phyloP scores from a whole-genome alignment of 1,140 invertebrate species.

The Octopus sinensis region DNA sequence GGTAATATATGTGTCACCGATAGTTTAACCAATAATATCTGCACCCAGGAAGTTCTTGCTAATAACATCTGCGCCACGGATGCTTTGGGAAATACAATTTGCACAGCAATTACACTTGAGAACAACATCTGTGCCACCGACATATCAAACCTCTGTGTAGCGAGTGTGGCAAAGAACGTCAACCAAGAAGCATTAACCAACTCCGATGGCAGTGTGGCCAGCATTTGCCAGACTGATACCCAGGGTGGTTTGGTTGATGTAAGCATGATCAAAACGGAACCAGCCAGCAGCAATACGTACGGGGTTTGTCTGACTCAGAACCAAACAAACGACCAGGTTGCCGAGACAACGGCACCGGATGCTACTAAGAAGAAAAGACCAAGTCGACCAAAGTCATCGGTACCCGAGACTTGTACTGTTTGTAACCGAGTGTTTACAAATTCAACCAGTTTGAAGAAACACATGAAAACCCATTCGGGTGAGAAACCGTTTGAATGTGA shows the following conservation, averaged over 20 bases:
- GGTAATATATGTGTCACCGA: background rate
- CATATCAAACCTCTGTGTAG: background rate
- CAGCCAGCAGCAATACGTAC: background rate
- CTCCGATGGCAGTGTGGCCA: background rate
- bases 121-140: background rate
- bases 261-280: background rate
- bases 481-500: slow-evolving; percentile 8
- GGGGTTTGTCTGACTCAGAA: background rate
- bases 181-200: background rate
- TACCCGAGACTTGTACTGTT: slow-evolving; percentile 1
- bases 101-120: background rate
- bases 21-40: background rate
- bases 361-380: background rate
- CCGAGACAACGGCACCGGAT: background rate
- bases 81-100: slow-evolving; percentile 1
- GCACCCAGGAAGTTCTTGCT: background rate
- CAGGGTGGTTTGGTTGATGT: background rate
- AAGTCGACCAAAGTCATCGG: slow-evolving; percentile 1
- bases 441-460: background rate
- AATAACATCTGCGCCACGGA: background rate
- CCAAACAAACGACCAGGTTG: background rate
- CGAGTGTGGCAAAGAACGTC: background rate
- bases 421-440: background rate
- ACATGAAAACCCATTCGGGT: slow-evolving; percentile 6
- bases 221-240: background rate